Evolutionary conservation across 2,888 invertebrate species (phyloP), one percentile per base, ranked within the genome.

Genomic region (Orthosia gothica): DNA sequence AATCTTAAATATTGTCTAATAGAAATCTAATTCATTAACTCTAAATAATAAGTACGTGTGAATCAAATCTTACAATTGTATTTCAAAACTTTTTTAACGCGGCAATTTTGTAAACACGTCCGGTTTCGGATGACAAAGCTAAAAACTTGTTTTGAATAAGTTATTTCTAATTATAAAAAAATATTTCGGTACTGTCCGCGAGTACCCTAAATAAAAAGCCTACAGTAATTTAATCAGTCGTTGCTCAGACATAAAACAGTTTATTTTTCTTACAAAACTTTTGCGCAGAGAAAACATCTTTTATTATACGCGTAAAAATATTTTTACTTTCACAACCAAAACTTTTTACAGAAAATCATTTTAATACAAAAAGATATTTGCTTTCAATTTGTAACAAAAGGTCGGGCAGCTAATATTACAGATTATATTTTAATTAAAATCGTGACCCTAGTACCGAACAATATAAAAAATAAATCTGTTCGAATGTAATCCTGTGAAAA

Each of bases 341-440:
- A 20, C 64, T 66, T 61, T 49, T 9, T 18, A 26, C 15, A 15
- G 26, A 62, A 58, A 3, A 55, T 16, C 40, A 50, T 55, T 59
- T 15, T 55, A 15, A 11, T 15, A 26, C 16, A 20, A 61, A 61
- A 73, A 54, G 4, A 47, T 52, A 50, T 72, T 83, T 73, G 50
- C 47, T 62, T 80, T 68, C 45, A 80, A 80, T 80, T 74, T 62
- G 2, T n/a, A 52, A 52, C 40, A 45, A 50, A 70, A 83, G 55
- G 23, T 40, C 54, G 11, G 40, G 13, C 54, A 18, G 52, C 23
- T 71, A 32, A 40, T 67, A 63, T 45, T 40, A 26, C 16, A 45
- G 72, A 65, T 84, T 68, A 79, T 47, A 73, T 65, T 55, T 84
- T 81, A 81, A 84, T 81, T 81, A 69, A 84, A 66, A 13, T 62